A percentile compares a stretch with the other conserved stretches of the same genome.
phyloP scores from a whole-genome alignment of 2,797 vertebrate species.

The Zalophus californianus region DNA sequence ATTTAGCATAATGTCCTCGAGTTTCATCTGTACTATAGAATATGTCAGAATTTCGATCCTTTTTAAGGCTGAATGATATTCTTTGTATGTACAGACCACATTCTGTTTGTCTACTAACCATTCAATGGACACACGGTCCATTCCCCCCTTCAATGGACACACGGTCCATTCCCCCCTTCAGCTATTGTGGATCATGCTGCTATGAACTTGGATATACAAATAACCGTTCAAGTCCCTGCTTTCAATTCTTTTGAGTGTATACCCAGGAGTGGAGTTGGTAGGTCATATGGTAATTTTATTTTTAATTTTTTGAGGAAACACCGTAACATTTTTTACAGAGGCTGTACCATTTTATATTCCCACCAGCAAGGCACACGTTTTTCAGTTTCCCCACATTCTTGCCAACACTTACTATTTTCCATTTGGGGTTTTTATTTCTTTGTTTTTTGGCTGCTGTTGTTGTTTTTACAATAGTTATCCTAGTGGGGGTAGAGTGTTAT shows the following conservation, averaged over 20 bases:
- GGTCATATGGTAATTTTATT: neutral
- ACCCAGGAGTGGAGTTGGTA: neutral
- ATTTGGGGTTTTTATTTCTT: neutral
- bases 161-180: neutral
- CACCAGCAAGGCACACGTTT: neutral
- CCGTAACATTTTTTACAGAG: neutral
- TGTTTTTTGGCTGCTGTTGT: neutral
- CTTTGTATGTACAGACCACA: fast-evolving
- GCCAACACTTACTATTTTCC: neutral
- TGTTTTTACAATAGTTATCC: neutral
- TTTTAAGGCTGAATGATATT: neutral
- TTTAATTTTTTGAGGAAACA: neutral
- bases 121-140: too few species aligned
- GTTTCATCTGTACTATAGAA: neutral
- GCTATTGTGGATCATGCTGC: neutral
- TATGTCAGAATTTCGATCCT: neutral
- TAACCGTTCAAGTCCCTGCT: neutral
- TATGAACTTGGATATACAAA: neutral
- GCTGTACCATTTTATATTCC: neutral
- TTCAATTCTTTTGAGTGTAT: neutral
- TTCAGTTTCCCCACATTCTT: neutral
- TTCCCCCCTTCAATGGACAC: neutral
- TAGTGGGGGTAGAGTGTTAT: neutral
- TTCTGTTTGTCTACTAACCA: neutral
- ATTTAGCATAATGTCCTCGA: neutral